A percentile compares a stretch with the other conserved stretches of the same genome.
Conservation (phyloP, 2,113 vertebrate species). For the Aspiorhynchus laticeps region DNA sequence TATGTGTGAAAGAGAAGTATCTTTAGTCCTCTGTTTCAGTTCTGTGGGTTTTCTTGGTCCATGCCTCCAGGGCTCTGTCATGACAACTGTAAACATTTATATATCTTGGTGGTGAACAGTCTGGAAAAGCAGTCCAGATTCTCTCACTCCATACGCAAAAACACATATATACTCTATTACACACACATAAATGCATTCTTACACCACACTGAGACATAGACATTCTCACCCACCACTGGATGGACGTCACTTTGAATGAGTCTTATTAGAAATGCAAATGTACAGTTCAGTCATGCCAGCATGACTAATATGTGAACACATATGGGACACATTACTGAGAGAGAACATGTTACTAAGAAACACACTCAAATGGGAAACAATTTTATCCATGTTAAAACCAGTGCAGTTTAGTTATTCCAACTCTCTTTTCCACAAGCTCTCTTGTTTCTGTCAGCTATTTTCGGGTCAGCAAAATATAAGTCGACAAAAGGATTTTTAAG, state of each 20-base stretch:
- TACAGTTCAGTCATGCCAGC: slow-evolving; percentile 15
- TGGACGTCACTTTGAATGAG: slow-evolving; percentile 29
- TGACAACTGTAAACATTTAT: slow-evolving; percentile 57
- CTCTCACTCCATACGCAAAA: not conserved
- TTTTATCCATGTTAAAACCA: not conserved
- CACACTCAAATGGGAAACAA: slow-evolving; percentile 8
- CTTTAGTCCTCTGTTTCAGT: not conserved
- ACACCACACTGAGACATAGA: slow-evolving; percentile 1
- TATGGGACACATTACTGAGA: slow-evolving; percentile 41
- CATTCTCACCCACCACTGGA: slow-evolving; percentile 15
- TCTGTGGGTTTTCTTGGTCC: slow-evolving; percentile 36
- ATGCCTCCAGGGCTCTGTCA: slow-evolving; percentile 32
- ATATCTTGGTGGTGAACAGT: slow-evolving; percentile 29
- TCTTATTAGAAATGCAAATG: slow-evolving; percentile 8
- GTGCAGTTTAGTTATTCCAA: not conserved
- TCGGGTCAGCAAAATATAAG: not conserved
- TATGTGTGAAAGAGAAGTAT: slow-evolving; percentile 12
- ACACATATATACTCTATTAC: slow-evolving; percentile 10
- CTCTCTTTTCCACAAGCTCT: slow-evolving; percentile 1
- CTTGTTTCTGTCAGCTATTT: not conserved
- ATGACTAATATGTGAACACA: slow-evolving; percentile 29
- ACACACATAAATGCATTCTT: not conserved
- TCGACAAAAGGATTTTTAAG: not conserved
- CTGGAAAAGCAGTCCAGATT: slow-evolving; percentile 15
- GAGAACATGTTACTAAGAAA: slow-evolving; percentile 33